Conservation (phyloP, 2,113 vertebrate genomes). For the Tautogolabrus adspersus region DNA sequence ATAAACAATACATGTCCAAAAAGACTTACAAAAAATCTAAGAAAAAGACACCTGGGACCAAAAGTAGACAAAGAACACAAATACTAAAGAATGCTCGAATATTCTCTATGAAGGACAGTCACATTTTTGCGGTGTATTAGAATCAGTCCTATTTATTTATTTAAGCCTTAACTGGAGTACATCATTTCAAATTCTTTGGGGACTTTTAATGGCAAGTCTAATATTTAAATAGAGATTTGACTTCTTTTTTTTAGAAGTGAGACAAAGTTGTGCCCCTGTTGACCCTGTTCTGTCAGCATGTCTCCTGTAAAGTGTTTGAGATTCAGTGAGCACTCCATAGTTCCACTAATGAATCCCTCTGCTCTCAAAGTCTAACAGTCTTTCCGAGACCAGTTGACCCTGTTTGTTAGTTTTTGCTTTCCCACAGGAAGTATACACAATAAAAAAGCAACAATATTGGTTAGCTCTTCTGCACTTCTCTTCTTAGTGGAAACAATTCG, state of each 20-base stretch:
- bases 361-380: slow-evolving; percentile 18
- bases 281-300: slow-evolving; percentile 66
- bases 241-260: background rate
- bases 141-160: too few relatives aligned
- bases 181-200: too few relatives aligned
- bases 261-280: background rate
- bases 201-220: too few relatives aligned
- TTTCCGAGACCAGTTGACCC: slow-evolving; percentile 17
- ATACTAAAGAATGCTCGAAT: too few relatives aligned
- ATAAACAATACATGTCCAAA: too few relatives aligned
- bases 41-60: too few relatives aligned
- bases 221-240: background rate
- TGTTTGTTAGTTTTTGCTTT: slow-evolving; percentile 6
- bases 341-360: slow-evolving; percentile 52
- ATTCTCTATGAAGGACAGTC: too few relatives aligned
- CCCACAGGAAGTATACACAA: slow-evolving; percentile 8
- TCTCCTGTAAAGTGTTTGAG: slow-evolving; percentile 54
- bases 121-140: too few relatives aligned
- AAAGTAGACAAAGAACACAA: too few relatives aligned
- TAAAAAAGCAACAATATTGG: slow-evolving; percentile 38
- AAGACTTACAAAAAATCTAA: too few relatives aligned
- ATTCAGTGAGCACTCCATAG: slow-evolving; percentile 16
- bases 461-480: slow-evolving; percentile 11
- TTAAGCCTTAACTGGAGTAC: too few relatives aligned
- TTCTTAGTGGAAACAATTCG: background rate